These are phyloP conservation scores for Heliconius charithonia DNA, from an alignment of 2,888 invertebrate genomes.

Conservation along the genomic window DNA sequence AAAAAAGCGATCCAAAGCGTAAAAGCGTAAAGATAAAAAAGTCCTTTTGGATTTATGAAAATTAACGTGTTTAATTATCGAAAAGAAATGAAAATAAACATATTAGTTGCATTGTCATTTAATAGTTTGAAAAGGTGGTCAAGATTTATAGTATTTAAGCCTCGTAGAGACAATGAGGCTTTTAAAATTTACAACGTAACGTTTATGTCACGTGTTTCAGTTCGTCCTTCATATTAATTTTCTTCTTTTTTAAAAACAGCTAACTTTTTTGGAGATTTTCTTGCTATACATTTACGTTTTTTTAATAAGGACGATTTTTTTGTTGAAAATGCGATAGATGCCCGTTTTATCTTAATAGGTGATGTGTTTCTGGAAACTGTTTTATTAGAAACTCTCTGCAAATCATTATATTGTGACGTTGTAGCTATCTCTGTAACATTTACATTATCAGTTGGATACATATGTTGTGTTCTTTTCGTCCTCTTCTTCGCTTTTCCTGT, in stretches of 20 bases:
- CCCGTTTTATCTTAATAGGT: slow-evolving; percentile 48
- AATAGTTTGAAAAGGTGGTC: neutral
- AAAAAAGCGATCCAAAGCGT: too few relatives aligned
- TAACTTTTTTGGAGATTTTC: neutral
- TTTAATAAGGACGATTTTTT: neutral
- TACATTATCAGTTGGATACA: slow-evolving; percentile 45
- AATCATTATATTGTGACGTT: slow-evolving; percentile 49
- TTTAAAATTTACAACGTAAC: neutral
- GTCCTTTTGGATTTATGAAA: too few relatives aligned
- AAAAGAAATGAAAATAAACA: neutral
- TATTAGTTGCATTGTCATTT: neutral
- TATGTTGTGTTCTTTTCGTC: slow-evolving; percentile 54
- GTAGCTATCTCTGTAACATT: slow-evolving; percentile 44
- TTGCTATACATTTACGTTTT: neutral
- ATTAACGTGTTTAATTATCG: neutral
- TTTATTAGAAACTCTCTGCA: slow-evolving; percentile 20
- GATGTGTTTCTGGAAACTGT: slow-evolving; percentile 50
- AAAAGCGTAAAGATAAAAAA: too few relatives aligned
- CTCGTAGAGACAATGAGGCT: neutral
- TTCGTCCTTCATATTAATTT: neutral
- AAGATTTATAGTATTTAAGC: neutral
- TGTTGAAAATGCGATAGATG: slow-evolving; percentile 28
- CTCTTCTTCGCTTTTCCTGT: slow-evolving; percentile 50
- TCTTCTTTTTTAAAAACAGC: neutral
- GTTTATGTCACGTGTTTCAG: neutral